Conservation (phyloP, 2,797 vertebrate genomes). For the Sciaenops ocellatus region DNA sequence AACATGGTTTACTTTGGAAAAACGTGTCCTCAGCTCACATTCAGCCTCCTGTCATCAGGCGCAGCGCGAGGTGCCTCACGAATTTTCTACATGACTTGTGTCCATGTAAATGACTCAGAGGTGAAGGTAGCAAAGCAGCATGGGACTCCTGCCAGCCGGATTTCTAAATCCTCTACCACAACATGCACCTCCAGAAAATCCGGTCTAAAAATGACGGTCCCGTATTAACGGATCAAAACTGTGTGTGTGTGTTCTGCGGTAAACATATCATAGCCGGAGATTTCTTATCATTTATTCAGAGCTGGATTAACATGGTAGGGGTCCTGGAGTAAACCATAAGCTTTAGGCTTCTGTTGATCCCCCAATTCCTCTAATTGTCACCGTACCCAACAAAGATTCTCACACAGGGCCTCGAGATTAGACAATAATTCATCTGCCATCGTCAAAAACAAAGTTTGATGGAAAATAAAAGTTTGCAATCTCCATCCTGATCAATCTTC, state of each 20-base stretch:
- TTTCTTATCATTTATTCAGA: neutral
- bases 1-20: slow-evolving; percentile 33
- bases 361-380: neutral
- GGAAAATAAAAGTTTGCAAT: too few relatives aligned
- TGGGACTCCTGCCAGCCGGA: slow-evolving; percentile 12
- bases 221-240: slow-evolving; percentile 9
- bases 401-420: neutral
- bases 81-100: slow-evolving; percentile 33
- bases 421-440: neutral
- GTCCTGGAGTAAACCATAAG: neutral
- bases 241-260: neutral
- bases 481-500: too few relatives aligned
- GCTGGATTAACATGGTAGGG: neutral
- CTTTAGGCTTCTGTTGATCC: neutral
- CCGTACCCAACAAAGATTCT: neutral
- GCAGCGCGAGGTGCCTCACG: neutral
- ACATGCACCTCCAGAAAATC: neutral
- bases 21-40: slow-evolving; percentile 31
- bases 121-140: slow-evolving; percentile 36
- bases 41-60: slow-evolving; percentile 17
- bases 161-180: slow-evolving; percentile 6
- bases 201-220: slow-evolving; percentile 5
- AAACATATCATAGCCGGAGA: neutral
- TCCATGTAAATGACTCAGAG: slow-evolving; percentile 43
- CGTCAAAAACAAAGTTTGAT: too few relatives aligned